Evolutionary conservation across 2,113 vertebrate genomes (phyloP).

Genomic region (Polypterus senegalus): DNA sequence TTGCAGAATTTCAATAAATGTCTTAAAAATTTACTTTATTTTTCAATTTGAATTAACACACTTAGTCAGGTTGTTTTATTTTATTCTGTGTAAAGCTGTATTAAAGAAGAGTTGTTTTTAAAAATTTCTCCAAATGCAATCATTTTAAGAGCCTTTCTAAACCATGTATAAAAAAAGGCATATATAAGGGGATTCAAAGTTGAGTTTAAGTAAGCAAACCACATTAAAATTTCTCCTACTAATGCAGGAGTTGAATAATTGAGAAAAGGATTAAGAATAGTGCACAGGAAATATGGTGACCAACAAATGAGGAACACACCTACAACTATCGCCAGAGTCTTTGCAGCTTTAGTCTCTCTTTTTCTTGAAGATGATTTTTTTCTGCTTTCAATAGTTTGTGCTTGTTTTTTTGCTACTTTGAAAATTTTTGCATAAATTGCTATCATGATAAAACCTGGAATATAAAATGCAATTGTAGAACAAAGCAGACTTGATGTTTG

Average conservation of each 20-base stretch:
- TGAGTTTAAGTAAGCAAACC: slow-evolving; percentile 7
- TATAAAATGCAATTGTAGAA: not conserved
- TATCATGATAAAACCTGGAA: slow-evolving; percentile 2
- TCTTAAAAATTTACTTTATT: no score
- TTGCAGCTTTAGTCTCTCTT: slow-evolving; percentile 3
- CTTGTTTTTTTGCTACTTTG: not conserved
- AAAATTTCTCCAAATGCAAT: slow-evolving; percentile 1
- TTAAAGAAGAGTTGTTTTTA: not conserved
- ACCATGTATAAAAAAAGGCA: slow-evolving; percentile 4
- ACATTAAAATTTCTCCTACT: not conserved
- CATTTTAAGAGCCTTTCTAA: slow-evolving; percentile 1
- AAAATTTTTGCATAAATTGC: slow-evolving; percentile 2
- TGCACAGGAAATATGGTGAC: slow-evolving; percentile 5
- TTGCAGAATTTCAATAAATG: no score
- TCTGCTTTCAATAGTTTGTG: not conserved
- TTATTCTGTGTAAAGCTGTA: not conserved
- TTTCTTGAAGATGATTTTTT: not conserved
- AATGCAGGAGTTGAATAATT: not conserved
- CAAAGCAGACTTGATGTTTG: slow-evolving; percentile 1
- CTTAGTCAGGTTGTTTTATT: not conserved
- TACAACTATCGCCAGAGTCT: slow-evolving; percentile 4
- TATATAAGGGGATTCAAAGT: slow-evolving; percentile 7
- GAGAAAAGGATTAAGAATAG: not conserved
- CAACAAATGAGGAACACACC: slow-evolving; percentile 6
- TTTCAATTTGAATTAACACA: no score